Percentiles rank a stretch among this genome's conserved stretches.
Conservation (phyloP, 2,888 invertebrate species). For the Argyresthia albistria region DNA sequence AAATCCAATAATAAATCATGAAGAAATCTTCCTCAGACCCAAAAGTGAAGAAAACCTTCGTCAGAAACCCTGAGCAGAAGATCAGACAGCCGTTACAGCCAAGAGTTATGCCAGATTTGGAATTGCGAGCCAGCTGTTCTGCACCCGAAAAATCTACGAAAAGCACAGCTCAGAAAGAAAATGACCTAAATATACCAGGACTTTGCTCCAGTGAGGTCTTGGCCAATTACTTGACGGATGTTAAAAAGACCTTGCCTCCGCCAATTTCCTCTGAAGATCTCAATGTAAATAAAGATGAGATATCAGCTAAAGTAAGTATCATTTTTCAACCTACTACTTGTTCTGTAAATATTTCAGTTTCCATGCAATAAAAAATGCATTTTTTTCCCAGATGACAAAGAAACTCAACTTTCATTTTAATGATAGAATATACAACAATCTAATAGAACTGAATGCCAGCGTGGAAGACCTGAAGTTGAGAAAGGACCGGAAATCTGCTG, state of each 20-base stretch:
- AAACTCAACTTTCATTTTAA: slow-evolving; percentile 59
- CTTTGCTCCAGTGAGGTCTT: slow-evolving; percentile 51
- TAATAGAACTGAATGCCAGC: slow-evolving; percentile 55
- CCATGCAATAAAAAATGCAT: no score
- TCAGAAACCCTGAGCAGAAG: slow-evolving; percentile 45
- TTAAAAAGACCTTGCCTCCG: slow-evolving; percentile 27
- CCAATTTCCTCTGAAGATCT: slow-evolving; percentile 21
- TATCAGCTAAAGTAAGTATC: slow-evolving; percentile 34
- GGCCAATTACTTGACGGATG: slow-evolving; percentile 42
- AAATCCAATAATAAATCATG: slow-evolving; percentile 21
- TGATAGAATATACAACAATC: slow-evolving; percentile 55
- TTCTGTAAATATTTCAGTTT: background rate
- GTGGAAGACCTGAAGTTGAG: slow-evolving; percentile 29
- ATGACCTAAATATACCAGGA: slow-evolving; percentile 34
- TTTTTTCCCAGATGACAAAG: slow-evolving; percentile 47
- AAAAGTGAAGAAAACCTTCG: slow-evolving; percentile 52
- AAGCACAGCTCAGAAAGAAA: slow-evolving; percentile 22
- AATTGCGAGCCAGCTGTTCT: slow-evolving; percentile 17
- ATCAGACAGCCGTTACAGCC: slow-evolving; percentile 21
- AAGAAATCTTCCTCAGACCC: slow-evolving; percentile 35
- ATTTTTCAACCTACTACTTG: background rate
- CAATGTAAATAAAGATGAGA: slow-evolving; percentile 28
- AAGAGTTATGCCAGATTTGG: slow-evolving; percentile 28
- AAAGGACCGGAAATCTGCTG: slow-evolving; percentile 23
- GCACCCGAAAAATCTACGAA: slow-evolving; percentile 7